Evolutionary conservation across 2,888 invertebrate genomes (phyloP).

Genomic region (Pristionchus mayeri): DNA sequence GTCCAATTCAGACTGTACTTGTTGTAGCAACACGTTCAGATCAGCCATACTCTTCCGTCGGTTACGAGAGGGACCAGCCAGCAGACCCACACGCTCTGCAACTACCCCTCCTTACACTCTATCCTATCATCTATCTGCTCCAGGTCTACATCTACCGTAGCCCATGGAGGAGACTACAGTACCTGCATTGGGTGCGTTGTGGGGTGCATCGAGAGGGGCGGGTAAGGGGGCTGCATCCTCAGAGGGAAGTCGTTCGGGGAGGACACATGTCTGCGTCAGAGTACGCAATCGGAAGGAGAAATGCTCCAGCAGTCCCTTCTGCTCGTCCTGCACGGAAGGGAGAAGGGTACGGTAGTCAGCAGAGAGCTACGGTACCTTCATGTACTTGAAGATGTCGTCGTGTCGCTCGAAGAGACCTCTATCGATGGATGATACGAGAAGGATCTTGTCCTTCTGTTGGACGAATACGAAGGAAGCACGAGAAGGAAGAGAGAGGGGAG

Average conservation of each 20-base stretch:
- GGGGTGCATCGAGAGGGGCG: constrained; percentile 30
- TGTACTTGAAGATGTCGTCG: neutral
- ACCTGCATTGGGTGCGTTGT: neutral
- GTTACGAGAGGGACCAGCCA: neutral
- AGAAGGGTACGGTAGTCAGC: neutral
- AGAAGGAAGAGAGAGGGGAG: constrained; percentile 42
- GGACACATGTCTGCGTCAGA: constrained; percentile 38
- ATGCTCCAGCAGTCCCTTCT: neutral
- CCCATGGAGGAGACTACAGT: neutral
- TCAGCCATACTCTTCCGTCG: constrained; percentile 7
- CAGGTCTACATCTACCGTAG: neutral
- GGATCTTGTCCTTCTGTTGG: neutral
- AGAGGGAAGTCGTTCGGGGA: constrained; percentile 40
- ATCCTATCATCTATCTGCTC: neutral
- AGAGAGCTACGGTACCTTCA: constrained; percentile 2
- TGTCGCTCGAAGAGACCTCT: neutral
- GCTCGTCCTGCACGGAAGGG: neutral
- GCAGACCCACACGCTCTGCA: neutral
- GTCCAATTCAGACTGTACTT: constrained; percentile 12
- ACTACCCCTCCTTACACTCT: neutral
- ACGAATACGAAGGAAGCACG: constrained; percentile 28
- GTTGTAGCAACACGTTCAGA: neutral
- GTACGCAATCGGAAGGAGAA: constrained; percentile 12
- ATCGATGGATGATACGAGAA: constrained; percentile 16
- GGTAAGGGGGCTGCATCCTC: neutral